phyloP scores from a whole-genome alignment of 2,797 vertebrate genomes.

The Sebastolobus alascanus region DNA sequence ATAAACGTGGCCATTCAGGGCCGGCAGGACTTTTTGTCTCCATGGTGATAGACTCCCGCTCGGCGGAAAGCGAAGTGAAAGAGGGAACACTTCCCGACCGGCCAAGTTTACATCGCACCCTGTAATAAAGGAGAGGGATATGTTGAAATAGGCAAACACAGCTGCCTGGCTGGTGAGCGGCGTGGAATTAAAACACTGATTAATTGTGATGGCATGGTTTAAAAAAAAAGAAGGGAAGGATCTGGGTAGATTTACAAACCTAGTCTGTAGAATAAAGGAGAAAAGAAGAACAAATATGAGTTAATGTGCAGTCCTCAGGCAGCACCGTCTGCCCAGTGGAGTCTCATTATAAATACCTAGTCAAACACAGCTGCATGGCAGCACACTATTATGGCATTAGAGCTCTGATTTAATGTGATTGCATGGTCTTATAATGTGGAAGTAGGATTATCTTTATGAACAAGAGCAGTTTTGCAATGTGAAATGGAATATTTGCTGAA shows the following conservation, averaged over 20 bases:
- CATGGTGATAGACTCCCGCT: constrained; percentile 66
- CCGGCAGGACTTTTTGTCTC: constrained; percentile 53
- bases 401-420: constrained; percentile 51
- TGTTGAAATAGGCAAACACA: constrained; percentile 60
- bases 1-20: constrained; percentile 63
- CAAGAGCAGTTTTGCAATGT: constrained; percentile 4
- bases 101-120: constrained; percentile 68
- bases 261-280: constrained; percentile 6
- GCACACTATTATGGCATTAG: constrained; percentile 38
- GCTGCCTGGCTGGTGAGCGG: constrained; percentile 47
- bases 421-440: constrained; percentile 50
- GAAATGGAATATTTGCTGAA: background rate
- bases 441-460: constrained; percentile 34
- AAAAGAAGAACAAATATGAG: constrained; percentile 22
- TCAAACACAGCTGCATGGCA: constrained; percentile 62
- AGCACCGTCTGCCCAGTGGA: background rate
- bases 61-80: constrained; percentile 52
- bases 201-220: constrained; percentile 55
- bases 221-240: constrained; percentile 1
- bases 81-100: constrained; percentile 34
- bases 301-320: constrained; percentile 11
- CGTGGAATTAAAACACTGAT: constrained; percentile 47
- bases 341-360: constrained; percentile 54
- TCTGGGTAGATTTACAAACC: constrained; percentile 15
- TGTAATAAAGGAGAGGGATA: constrained; percentile 61